These are phyloP conservation scores for Cephus sareptanus DNA, from an alignment of 2,888 invertebrate species.

Conservation along the genomic window DNA sequence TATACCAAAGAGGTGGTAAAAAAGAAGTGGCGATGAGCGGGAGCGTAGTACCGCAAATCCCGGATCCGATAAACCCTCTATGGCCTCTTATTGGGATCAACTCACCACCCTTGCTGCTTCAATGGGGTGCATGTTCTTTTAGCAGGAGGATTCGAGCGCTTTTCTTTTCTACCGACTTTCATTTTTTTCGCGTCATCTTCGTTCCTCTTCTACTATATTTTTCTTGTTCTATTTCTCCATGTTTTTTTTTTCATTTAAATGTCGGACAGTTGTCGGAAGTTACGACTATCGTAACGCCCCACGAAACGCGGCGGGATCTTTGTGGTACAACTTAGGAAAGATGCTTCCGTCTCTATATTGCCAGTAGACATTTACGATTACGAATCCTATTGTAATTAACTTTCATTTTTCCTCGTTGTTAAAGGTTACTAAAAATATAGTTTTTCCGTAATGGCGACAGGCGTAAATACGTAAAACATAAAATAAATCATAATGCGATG, in stretches of 20 bases:
- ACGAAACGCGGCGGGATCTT: not conserved
- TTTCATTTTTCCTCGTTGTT: not conserved
- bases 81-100: slow-evolving; percentile 50
- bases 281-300: not conserved
- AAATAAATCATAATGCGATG: not conserved
- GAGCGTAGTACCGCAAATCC: slow-evolving; percentile 45
- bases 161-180: not conserved
- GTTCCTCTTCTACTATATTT: not conserved
- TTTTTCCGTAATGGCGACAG: not conserved
- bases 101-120: slow-evolving; percentile 26
- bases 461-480: not conserved
- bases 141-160: not conserved
- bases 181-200: slow-evolving; percentile 2
- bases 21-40: slow-evolving; percentile 39
- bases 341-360: not conserved
- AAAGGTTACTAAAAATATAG: not conserved
- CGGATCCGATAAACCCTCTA: slow-evolving; percentile 53
- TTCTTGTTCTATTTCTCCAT: not conserved
- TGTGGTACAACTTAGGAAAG: not conserved
- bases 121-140: not conserved
- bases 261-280: not conserved
- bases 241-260: not conserved
- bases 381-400: not conserved
- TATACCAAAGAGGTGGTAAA: slow-evolving; percentile 36
- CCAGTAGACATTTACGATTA: not conserved